Evolutionary conservation across 1,140 invertebrate species (phyloP).

Genomic region (Nasonia giraulti): DNA sequence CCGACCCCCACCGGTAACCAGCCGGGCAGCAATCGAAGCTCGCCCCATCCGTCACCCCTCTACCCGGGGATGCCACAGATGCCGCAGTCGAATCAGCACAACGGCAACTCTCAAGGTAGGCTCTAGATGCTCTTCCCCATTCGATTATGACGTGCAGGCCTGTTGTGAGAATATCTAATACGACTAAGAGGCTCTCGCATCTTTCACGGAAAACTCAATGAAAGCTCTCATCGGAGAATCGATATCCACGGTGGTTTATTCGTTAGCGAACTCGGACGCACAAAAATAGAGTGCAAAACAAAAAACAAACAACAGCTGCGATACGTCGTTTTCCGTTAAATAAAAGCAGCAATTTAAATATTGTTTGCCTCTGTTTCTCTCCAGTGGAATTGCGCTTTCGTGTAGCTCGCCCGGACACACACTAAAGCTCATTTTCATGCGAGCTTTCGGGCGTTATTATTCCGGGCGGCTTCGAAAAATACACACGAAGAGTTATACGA

Average conservation of each 20-base stretch:
- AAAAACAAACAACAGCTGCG: no score
- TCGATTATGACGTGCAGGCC: not conserved
- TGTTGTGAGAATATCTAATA: no score
- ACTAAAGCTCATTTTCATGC: not conserved
- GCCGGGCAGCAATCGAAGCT: constrained; percentile 73
- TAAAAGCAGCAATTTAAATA: no score
- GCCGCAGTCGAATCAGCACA: constrained; percentile 63
- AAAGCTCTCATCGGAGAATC: no score
- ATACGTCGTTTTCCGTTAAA: no score
- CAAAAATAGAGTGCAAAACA: no score
- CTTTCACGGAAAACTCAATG: no score
- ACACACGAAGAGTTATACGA: not conserved
- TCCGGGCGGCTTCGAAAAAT: not conserved
- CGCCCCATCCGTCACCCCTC: constrained; percentile 72
- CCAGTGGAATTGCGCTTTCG: constrained; percentile 19
- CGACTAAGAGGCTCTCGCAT: no score
- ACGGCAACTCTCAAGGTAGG: constrained; percentile 71
- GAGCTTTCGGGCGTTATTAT: not conserved
- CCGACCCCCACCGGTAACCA: constrained; percentile 66
- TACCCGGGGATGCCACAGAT: constrained; percentile 73
- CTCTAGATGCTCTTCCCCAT: not conserved
- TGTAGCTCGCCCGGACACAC: not conserved
- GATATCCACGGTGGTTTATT: no score
- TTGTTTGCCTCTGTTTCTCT: no score
- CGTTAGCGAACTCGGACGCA: no score